Conservation (phyloP, 2,113 vertebrate species). For the Periophthalmodon schlosseri region DNA sequence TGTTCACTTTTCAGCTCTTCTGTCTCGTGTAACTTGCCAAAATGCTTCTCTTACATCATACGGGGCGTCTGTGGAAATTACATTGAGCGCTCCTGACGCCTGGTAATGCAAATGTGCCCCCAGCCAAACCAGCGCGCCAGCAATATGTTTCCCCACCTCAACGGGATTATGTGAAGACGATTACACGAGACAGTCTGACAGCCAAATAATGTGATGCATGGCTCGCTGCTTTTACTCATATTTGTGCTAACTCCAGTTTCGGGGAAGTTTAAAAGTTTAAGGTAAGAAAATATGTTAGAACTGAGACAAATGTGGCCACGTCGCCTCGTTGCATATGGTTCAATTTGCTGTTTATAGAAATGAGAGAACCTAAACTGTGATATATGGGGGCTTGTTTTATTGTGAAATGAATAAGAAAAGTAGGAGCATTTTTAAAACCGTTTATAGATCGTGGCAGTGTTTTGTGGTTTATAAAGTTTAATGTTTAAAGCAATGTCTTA, state of each 20-base stretch:
- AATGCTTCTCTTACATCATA: neutral
- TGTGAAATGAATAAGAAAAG: neutral
- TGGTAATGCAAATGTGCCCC: slow-evolving; percentile 50
- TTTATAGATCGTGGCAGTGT: neutral
- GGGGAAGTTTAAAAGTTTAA: slow-evolving; percentile 2
- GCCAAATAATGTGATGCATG: slow-evolving; percentile 30
- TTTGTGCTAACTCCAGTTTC: slow-evolving; percentile 15
- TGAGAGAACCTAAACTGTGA: neutral
- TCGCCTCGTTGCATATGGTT: neutral
- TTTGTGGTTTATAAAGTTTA: neutral
- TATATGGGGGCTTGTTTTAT: neutral
- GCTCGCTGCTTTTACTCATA: slow-evolving; percentile 24
- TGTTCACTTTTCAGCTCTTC: neutral
- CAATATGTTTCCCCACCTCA: slow-evolving; percentile 29
- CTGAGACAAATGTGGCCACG: neutral
- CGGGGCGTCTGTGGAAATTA: slow-evolving; percentile 30
- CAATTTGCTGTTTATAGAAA: neutral
- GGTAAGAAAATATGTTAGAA: neutral
- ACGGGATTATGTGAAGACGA: slow-evolving; percentile 41
- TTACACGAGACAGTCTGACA: slow-evolving; percentile 22
- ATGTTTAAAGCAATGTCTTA: neutral
- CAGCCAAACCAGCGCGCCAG: slow-evolving; percentile 39
- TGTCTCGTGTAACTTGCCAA: neutral
- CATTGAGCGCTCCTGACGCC: slow-evolving; percentile 34
- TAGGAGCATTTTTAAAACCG: neutral